These are phyloP conservation scores for Danio albolineatus DNA, from an alignment of 2,797 vertebrate species.

Conservation along the genomic window DNA sequence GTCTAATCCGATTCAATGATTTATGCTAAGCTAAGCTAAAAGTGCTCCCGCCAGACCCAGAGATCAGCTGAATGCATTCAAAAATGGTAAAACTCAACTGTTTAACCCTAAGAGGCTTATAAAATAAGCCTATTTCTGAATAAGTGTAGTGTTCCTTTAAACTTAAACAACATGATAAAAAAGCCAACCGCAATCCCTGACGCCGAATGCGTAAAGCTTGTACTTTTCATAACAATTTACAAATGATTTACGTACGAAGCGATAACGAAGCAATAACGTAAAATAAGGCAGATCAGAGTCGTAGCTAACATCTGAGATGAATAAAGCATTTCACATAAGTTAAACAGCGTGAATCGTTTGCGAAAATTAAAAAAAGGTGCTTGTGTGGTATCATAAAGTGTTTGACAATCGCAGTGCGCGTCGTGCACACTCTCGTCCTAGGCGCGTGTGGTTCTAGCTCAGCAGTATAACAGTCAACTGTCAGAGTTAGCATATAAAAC, in stretches of 20 bases:
- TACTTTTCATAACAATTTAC: slow-evolving; percentile 1
- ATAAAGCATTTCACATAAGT: slow-evolving; percentile 25
- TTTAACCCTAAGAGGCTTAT: no score
- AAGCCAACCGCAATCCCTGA: slow-evolving; percentile 11
- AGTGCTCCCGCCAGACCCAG: no score
- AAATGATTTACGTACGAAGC: not conserved
- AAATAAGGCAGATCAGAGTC: slow-evolving; percentile 23
- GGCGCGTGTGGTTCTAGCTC: slow-evolving; percentile 49
- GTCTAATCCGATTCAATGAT: no score
- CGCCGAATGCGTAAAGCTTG: not conserved
- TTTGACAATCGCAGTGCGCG: slow-evolving; percentile 33
- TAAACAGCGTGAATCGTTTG: slow-evolving; percentile 12
- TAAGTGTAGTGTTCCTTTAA: no score
- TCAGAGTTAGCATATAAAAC: slow-evolving; percentile 45
- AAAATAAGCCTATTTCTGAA: no score
- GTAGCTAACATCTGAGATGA: slow-evolving; percentile 28
- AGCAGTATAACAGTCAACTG: slow-evolving; percentile 53
- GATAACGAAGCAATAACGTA: slow-evolving; percentile 11
- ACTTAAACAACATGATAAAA: slow-evolving; percentile 1
- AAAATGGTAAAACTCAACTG: no score
- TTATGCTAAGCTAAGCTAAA: no score
- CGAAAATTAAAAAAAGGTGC: slow-evolving; percentile 37
- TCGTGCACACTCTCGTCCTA: slow-evolving; percentile 42
- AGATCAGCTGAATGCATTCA: no score
- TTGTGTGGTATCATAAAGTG: slow-evolving; percentile 37